phyloP scores from a whole-genome alignment of 2,797 vertebrate species.

The Acrossocheilus wenchowensis region DNA sequence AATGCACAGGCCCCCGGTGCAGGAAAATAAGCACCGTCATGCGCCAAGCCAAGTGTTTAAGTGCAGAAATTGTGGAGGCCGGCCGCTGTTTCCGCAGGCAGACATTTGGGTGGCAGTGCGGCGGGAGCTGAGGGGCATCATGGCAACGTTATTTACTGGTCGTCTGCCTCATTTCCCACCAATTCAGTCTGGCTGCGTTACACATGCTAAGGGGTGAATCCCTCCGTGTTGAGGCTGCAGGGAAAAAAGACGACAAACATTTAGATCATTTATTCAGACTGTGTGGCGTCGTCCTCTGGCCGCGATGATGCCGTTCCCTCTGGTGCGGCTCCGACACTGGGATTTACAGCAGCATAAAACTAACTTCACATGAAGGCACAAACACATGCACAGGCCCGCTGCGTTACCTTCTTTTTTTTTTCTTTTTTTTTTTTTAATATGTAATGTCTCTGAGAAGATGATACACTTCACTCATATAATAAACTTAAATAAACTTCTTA shows the following conservation, averaged over 20 bases:
- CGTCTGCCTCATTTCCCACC: slow-evolving; percentile 81
- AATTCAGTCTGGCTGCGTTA: slow-evolving; percentile 75
- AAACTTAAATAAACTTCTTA: not conserved
- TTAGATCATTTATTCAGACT: slow-evolving; percentile 77
- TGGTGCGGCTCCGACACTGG: not conserved
- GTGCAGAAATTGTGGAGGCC: slow-evolving; percentile 79
- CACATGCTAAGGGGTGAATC: slow-evolving; percentile 61
- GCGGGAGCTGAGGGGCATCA: slow-evolving; percentile 70
- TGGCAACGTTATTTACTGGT: slow-evolving; percentile 82
- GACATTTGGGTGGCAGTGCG: slow-evolving; percentile 73
- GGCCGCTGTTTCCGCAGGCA: slow-evolving; percentile 77
- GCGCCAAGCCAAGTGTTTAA: slow-evolving; percentile 83
- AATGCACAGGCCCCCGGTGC: slow-evolving; percentile 58
- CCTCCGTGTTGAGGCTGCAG: slow-evolving; percentile 69
- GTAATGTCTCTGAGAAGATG: not conserved
- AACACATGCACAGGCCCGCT: not conserved
- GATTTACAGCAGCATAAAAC: not conserved
- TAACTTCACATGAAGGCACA: not conserved
- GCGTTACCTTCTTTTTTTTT: too few species aligned
- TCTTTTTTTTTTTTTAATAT: too few species aligned
- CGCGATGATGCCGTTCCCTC: not conserved
- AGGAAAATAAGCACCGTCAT: slow-evolving; percentile 80
- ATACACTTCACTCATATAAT: not conserved
- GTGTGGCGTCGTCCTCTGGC: slow-evolving; percentile 71
- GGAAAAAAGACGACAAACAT: slow-evolving; percentile 64